phyloP scores from a whole-genome alignment of 2,888 invertebrate species.

The Meta bourneti region DNA sequence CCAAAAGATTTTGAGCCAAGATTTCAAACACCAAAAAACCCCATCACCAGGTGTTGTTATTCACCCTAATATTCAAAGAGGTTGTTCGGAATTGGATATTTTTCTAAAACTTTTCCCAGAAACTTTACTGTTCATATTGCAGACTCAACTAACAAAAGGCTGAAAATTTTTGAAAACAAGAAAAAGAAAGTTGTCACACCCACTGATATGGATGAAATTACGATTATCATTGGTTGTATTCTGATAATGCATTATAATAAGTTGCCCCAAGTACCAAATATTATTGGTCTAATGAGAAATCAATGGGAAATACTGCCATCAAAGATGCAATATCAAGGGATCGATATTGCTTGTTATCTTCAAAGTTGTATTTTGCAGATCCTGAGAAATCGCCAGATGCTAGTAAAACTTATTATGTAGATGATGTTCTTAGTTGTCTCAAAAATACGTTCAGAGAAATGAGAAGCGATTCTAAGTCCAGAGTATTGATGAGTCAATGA shows the following conservation, averaged over 20 bases:
- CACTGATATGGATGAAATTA: too few relatives aligned
- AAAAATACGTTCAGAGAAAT: slow-evolving; percentile 7
- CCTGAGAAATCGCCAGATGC: slow-evolving; percentile 28
- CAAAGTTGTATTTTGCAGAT: not conserved
- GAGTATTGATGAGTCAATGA: slow-evolving; percentile 41
- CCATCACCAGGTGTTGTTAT: too few relatives aligned
- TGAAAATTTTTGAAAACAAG: too few relatives aligned
- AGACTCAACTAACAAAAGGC: too few relatives aligned
- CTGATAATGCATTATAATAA: not conserved
- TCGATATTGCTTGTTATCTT: not conserved
- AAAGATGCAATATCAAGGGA: not conserved
- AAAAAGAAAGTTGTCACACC: too few relatives aligned
- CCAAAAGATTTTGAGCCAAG: too few relatives aligned
- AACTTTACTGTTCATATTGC: too few relatives aligned
- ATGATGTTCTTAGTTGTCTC: slow-evolving; percentile 21
- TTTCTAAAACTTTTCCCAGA: too few relatives aligned
- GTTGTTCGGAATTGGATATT: too few relatives aligned
- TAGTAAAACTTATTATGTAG: not conserved
- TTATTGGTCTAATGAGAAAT: not conserved
- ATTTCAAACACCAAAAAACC: too few relatives aligned
- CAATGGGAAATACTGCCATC: not conserved
- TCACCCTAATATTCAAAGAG: too few relatives aligned
- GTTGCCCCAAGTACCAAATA: not conserved
- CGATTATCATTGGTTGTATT: too few relatives aligned
- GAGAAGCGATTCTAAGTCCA: slow-evolving; percentile 43